phyloP scores from a whole-genome alignment of 2,888 invertebrate species.

The Mimachlamys varia region DNA sequence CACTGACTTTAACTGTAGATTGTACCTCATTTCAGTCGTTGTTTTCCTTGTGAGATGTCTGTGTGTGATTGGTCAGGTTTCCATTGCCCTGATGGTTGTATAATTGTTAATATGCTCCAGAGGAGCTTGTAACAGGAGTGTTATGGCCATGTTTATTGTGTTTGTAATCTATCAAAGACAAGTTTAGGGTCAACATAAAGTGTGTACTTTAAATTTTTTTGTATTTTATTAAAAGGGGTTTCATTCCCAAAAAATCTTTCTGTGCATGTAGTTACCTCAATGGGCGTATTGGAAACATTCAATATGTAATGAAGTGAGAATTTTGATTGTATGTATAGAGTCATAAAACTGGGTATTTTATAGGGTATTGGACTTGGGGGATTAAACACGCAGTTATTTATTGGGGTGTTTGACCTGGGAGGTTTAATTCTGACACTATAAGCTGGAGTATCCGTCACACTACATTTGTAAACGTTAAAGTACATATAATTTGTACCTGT shows the following conservation, averaged over 20 bases:
- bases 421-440: not conserved
- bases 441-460: not conserved
- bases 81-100: not conserved
- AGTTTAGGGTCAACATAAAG: not conserved
- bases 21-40: not conserved
- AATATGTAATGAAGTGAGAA: not conserved
- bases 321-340: not conserved
- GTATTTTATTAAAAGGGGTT: not conserved
- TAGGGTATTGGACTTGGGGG: not conserved
- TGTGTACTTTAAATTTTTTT: not conserved
- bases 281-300: not conserved
- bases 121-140: not conserved
- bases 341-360: not conserved
- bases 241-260: not conserved
- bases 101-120: not conserved
- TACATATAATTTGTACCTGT: no score
- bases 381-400: constrained; percentile 19
- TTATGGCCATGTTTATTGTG: not conserved
- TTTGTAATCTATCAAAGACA: not conserved
- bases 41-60: not conserved
- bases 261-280: not conserved
- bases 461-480: not conserved
- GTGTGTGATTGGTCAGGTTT: not conserved
- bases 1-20: not conserved
- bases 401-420: not conserved